phyloP scores from a whole-genome alignment of 2,113 vertebrate genomes.

The Bos indicus region DNA sequence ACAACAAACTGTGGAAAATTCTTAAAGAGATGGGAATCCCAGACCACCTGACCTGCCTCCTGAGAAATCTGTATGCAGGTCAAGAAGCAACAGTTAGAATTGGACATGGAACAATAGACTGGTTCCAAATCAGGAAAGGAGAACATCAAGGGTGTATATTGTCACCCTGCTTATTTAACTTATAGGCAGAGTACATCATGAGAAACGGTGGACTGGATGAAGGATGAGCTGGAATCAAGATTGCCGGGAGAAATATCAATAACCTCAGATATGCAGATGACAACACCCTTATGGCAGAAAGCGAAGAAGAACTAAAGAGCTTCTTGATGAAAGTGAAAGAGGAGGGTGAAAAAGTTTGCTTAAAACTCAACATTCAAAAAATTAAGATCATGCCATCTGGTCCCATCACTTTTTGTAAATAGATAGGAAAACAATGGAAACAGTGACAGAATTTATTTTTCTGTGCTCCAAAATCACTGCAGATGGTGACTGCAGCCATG shows the following conservation, averaged over 20 bases:
- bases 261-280: neutral
- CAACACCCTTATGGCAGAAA: neutral
- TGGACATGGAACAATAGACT: neutral
- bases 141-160: neutral
- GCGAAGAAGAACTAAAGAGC: neutral
- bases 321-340: neutral
- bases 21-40: neutral
- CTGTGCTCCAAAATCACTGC: neutral
- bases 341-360: neutral
- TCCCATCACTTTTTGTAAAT: neutral
- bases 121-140: neutral
- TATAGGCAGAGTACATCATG: neutral
- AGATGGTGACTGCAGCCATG: neutral
- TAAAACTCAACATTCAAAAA: neutral
- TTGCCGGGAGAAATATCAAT: neutral
- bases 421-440: neutral
- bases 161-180: neutral
- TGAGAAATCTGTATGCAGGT: neutral
- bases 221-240: neutral
- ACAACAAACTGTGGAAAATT: neutral
- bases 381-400: neutral
- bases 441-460: neutral
- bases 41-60: neutral
- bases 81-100: neutral
- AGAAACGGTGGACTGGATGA: neutral